Conservation (phyloP, 2,797 vertebrate genomes). For the Parauchenoglanis ngamensis region DNA sequence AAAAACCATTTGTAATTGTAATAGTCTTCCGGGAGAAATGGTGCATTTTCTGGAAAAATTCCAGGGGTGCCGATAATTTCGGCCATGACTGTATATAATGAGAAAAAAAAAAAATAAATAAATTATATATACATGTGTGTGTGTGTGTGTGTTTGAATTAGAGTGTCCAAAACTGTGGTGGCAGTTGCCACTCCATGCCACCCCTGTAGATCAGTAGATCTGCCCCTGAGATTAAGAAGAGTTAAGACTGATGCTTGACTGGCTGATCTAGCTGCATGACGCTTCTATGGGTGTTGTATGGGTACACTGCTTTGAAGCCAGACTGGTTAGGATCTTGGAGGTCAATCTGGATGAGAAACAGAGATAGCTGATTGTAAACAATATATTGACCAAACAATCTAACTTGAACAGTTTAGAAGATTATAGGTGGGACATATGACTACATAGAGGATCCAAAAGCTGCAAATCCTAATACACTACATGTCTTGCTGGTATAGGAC, state of each 20-base stretch:
- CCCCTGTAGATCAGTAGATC: too few species aligned
- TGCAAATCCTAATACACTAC: not conserved
- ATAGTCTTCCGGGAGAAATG: too few species aligned
- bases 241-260: not conserved
- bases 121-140: too few species aligned
- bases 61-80: too few species aligned
- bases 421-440: not conserved
- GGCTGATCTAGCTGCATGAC: not conserved
- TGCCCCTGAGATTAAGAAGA: not conserved
- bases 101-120: too few species aligned
- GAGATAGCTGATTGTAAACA: not conserved
- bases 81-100: too few species aligned
- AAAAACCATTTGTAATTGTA: too few species aligned
- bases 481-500: not conserved
- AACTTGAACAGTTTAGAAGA: not conserved
- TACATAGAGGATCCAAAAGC: not conserved
- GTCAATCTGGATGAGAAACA: not conserved
- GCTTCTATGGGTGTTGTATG: not conserved
- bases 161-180: too few species aligned
- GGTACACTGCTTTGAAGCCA: not conserved
- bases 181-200: too few species aligned
- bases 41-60: too few species aligned
- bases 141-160: too few species aligned
- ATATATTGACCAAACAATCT: not conserved
- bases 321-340: not conserved